Percentiles rank a stretch among this genome's conserved stretches.
Conservation (phyloP, 2,113 vertebrate genomes). For the Hemibagrus wyckioides region DNA sequence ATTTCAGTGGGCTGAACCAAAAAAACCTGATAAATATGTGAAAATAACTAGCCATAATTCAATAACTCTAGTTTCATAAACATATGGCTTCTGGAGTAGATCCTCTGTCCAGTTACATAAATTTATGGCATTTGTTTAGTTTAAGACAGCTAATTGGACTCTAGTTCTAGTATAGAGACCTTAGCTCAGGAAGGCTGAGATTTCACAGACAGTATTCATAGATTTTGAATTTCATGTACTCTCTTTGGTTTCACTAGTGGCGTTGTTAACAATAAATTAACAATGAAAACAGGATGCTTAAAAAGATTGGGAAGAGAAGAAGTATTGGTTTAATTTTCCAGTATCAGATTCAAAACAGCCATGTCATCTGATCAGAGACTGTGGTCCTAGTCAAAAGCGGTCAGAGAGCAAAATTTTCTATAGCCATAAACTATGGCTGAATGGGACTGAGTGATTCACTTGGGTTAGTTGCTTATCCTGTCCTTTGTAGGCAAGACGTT, state of each 20-base stretch:
- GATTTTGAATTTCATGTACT: not conserved
- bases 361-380: not conserved
- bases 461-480: not conserved
- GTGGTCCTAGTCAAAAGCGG: not conserved
- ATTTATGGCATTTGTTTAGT: not conserved
- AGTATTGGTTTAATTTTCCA: not conserved
- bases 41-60: not conserved
- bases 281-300: not conserved
- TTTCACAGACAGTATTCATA: not conserved
- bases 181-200: not conserved
- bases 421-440: not conserved
- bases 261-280: not conserved
- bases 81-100: not conserved
- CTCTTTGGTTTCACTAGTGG: not conserved
- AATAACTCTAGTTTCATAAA: not conserved
- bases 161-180: not conserved
- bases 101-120: not conserved
- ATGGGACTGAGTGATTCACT: not conserved
- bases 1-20: not conserved
- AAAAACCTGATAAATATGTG: not conserved
- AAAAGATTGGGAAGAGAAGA: not conserved
- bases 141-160: not conserved
- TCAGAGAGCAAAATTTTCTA: not conserved
- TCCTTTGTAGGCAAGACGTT: not conserved
- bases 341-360: not conserved